phyloP scores from a whole-genome alignment of 2,888 invertebrate species.

The Lycophotia porphyrea region DNA sequence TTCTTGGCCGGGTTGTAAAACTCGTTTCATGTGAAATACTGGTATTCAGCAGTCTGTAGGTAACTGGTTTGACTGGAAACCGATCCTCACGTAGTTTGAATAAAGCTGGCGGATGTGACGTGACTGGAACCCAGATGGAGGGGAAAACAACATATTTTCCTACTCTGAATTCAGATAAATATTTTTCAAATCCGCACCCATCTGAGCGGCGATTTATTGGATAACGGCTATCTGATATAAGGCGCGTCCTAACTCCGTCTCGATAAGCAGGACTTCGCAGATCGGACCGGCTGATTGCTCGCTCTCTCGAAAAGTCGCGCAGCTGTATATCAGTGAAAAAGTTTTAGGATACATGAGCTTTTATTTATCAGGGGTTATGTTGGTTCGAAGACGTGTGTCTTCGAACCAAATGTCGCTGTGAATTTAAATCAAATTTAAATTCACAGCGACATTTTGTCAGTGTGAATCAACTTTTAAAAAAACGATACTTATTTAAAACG shows the following conservation, averaged over 20 bases:
- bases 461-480: too few relatives aligned
- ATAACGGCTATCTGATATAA: conserved; percentile 22
- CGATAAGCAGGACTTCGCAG: conserved; percentile 36
- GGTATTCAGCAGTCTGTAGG: neutral
- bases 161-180: neutral
- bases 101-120: neutral
- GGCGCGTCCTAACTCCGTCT: conserved; percentile 24
- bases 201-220: conserved; percentile 38
- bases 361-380: neutral
- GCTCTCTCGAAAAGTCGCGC: conserved; percentile 26
- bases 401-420: too few relatives aligned
- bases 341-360: neutral
- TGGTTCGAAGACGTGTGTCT: too few relatives aligned
- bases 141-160: neutral
- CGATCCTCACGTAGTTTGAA: neutral
- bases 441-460: too few relatives aligned
- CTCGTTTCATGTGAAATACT: neutral
- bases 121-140: neutral
- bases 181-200: conserved; percentile 2
- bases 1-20: too few relatives aligned
- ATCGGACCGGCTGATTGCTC: conserved; percentile 45
- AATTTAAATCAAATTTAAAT: too few relatives aligned
- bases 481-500: neutral
- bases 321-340: conserved; percentile 17
- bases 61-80: neutral